Base-by-base conservation (phyloP, 2,113 vertebrate genomes). In the Perca fluviatilis region DNA sequence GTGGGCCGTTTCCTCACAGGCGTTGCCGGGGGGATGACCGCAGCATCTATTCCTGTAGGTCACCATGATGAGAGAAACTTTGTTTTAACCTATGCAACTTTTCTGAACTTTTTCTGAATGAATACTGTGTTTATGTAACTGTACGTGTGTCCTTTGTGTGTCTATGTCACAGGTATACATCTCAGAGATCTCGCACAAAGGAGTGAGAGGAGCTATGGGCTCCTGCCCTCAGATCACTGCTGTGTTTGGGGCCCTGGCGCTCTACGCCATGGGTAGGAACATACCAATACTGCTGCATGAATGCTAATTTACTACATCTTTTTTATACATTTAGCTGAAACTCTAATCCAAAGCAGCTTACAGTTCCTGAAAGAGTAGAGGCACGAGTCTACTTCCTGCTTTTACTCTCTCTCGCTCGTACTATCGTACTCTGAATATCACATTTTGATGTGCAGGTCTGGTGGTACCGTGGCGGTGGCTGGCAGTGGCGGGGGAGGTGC, bases 211-310 rank as follows among this genome's bases (percentile, higher is more conserved):
- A 7, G 86, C 92, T 1, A 78, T 99, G 91, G 98, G 98, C 0
- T 96, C 97, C 16, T 97, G 96, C 6, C 97, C 98, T 56, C 98
- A 99, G 95, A 91, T 98, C 85, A 98, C 97, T 86, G 96, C 97
- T 0, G 98, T 99, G 80, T 95, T 97, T 61, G 98, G 98, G 16
- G 93, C 97, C 18, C 94, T 99, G 62, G 25, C 93, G 1, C 97
- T 99, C 3, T 99, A 99, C 0, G 86, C 93, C 0, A 87, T 99
- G 0, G 97, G 98, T 95, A 95, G 95, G 96, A 93, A 19, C 13
- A 62, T 25, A 6, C 5, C 19, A 53, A 9, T 2, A 58, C 23
- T 54, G 7, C 33, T 21, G 19, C 76, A 80, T 50, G 2, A 74
- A 60, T 9, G 58, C 43, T 13, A 9, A 58, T 9, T 5, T 33